phyloP scores from a whole-genome alignment of 64 coral and sea anemone genomes.

The Montipora sp. region DNA sequence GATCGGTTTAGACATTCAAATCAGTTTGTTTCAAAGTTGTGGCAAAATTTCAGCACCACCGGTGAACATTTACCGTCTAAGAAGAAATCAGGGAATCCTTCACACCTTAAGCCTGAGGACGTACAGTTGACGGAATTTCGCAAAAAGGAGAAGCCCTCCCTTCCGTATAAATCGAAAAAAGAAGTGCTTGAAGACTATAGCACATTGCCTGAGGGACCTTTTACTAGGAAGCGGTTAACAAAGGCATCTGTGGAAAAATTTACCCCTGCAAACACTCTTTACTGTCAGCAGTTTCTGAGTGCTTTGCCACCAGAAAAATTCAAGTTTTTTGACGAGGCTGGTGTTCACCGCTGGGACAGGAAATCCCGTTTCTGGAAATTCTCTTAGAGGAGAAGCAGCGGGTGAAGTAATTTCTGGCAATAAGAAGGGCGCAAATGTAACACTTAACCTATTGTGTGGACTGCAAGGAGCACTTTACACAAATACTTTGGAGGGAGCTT shows the following conservation, averaged over 20 bases:
- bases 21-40: not conserved
- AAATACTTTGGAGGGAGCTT: slow-evolving; percentile 62
- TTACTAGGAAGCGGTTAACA: no score
- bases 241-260: no score
- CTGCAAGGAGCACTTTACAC: slow-evolving; percentile 71
- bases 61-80: not conserved
- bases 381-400: slow-evolving; percentile 47
- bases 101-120: not conserved
- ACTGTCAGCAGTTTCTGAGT: no score
- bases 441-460: slow-evolving; percentile 72
- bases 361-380: not conserved
- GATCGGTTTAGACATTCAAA: no score
- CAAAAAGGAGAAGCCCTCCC: not conserved
- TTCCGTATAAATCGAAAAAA: no score
- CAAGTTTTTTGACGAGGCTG: no score
- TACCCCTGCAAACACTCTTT: not conserved
- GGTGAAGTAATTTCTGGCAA: slow-evolving; percentile 37
- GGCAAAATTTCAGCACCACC: not conserved
- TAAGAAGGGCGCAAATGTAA: slow-evolving; percentile 49
- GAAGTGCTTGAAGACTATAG: no score
- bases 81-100: not conserved
- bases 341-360: no score
- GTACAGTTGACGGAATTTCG: not conserved
- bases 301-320: no score
- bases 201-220: no score